These are phyloP conservation scores for Pseudococcus viburni DNA, from an alignment of 2,888 invertebrate species.

Conservation along the genomic window DNA sequence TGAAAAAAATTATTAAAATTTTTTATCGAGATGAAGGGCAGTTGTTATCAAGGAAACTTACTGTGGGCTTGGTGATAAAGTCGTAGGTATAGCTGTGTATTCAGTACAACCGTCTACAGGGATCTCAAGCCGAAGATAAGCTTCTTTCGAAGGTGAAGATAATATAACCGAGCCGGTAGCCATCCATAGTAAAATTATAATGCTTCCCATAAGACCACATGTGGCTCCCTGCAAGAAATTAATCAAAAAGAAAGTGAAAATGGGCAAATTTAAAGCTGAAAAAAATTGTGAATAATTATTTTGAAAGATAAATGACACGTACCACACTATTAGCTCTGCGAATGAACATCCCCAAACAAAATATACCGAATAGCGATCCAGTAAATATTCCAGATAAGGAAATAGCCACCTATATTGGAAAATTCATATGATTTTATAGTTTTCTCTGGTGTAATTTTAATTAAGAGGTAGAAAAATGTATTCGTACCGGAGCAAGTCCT, in stretches of 20 bases:
- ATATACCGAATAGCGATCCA: slow-evolving; percentile 73
- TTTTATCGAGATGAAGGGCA: background rate
- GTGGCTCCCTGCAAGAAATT: slow-evolving; percentile 70
- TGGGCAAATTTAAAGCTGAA: background rate
- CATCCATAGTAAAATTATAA: slow-evolving; percentile 70
- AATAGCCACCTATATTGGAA: slow-evolving; percentile 71
- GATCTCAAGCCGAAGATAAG: slow-evolving; percentile 68
- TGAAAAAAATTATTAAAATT: background rate
- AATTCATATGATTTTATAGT: background rate
- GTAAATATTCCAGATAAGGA: slow-evolving; percentile 72
- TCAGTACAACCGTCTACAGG: slow-evolving; percentile 51
- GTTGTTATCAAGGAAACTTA: background rate
- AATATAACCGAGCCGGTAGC: slow-evolving; percentile 70
- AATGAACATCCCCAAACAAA: slow-evolving; percentile 73
- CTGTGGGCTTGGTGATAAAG: background rate
- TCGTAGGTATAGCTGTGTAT: slow-evolving; percentile 15
- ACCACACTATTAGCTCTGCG: slow-evolving; percentile 71
- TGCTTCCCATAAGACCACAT: slow-evolving; percentile 70
- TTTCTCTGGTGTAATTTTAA: background rate
- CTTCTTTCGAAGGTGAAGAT: slow-evolving; percentile 68
- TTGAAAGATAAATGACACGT: slow-evolving; percentile 67
- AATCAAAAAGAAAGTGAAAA: background rate
- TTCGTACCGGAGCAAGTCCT: slow-evolving; percentile 72
- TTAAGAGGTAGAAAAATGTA: background rate
- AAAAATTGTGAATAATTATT: background rate